Evolutionary conservation across 2,888 invertebrate species (phyloP), one percentile per base, ranked within the genome.

Genomic region (Chloroclystis v-ata): DNA sequence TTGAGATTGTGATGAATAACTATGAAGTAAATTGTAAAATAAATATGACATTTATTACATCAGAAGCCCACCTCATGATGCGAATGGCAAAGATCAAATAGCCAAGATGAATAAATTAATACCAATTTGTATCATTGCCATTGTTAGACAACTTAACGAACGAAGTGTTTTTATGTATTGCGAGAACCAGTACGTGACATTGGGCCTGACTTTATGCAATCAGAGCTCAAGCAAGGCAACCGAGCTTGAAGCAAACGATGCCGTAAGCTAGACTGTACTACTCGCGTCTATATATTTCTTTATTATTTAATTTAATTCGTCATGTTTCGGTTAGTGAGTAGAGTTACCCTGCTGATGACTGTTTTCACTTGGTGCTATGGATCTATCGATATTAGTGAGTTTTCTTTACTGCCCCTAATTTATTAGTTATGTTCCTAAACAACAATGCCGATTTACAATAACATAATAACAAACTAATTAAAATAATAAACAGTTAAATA

Each of bases 351-450:
- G 48, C 50, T 78, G 7, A 51, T 68, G 10, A 43, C 59, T 26
- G 46, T 71, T 52, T 50, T 72, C 11, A 61, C 59, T 50, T 52
- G 39, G 43, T 68, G 70, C 49, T 60, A 64, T 52, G 77, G 75
- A 54, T 61, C 67, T 14, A 49, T 73, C 41, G 75, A 82, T 56
- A 61, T 83, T 28, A 72, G 84, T 84, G 63, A 76, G 83, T 35
- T 1, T 6, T 3, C 10, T 33, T 33, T 20, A 20, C n/a, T n/a
- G n/a, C n/a, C n/a, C n/a, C n/a, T n/a, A n/a, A n/a, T n/a, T n/a
- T n/a, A n/a, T n/a, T n/a, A n/a, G n/a, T n/a, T n/a, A n/a, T n/a
- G n/a, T n/a, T n/a, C n/a, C n/a, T n/a, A n/a, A n/a, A n/a, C n/a
- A n/a, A n/a, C n/a, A n/a, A n/a, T n/a, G n/a, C n/a, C n/a, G n/a